Conservation (phyloP, 2,888 invertebrate species). For the Acleris laterana region DNA sequence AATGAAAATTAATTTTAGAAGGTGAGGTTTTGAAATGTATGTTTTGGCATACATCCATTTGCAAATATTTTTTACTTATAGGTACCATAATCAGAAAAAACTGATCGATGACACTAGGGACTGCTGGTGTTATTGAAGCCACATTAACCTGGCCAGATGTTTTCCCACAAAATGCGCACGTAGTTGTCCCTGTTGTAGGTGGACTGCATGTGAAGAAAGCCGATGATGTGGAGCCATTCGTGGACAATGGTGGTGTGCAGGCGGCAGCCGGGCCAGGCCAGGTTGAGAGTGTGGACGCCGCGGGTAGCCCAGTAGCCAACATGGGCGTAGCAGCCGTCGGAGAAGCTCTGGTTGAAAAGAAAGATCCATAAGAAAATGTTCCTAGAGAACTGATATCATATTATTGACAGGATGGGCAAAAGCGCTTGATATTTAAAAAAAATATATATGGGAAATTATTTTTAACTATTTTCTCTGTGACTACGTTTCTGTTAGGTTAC, state of each 20-base stretch:
- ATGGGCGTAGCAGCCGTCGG: constrained; percentile 58
- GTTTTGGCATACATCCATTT: too few relatives aligned
- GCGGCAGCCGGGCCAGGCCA: constrained; percentile 72
- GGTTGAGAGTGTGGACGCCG: constrained; percentile 70
- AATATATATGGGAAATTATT: too few relatives aligned
- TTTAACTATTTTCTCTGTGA: too few relatives aligned
- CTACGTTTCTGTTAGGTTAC: too few relatives aligned
- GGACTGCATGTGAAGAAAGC: constrained; percentile 65
- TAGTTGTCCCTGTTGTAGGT: constrained; percentile 58
- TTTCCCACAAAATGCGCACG: constrained; percentile 87
- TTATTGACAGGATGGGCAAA: too few relatives aligned
- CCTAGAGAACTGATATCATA: too few relatives aligned
- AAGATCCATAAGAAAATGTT: background rate
- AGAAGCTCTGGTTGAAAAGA: constrained; percentile 43
- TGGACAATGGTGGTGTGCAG: constrained; percentile 86
- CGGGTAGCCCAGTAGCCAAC: constrained; percentile 55
- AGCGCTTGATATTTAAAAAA: too few relatives aligned
- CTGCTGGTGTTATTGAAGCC: background rate
- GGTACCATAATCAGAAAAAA: too few relatives aligned
- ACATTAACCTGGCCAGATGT: constrained; percentile 81
- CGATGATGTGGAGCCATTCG: constrained; percentile 82
- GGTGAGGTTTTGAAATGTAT: too few relatives aligned
- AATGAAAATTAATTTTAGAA: too few relatives aligned
- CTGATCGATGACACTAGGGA: too few relatives aligned
- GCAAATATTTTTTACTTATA: too few relatives aligned